These are phyloP conservation scores for Buceros bicornis DNA, from an alignment of 2,797 vertebrate genomes.

Conservation along the genomic window DNA sequence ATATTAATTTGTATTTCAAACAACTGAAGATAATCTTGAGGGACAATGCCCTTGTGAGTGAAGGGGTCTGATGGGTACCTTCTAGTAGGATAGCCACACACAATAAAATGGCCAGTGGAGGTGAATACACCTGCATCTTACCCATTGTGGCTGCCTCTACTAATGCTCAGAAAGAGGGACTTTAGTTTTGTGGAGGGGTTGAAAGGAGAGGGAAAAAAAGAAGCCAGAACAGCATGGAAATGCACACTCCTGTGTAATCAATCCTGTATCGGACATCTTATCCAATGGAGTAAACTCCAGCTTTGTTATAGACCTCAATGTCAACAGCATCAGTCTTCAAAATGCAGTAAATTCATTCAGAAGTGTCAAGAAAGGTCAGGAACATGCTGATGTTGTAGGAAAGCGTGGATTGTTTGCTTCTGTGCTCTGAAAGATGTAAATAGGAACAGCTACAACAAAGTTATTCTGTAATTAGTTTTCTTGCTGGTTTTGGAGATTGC, in stretches of 20 bases:
- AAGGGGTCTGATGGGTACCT: not conserved
- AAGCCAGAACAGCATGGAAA: not conserved
- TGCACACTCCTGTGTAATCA: not conserved
- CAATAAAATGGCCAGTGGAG: not conserved
- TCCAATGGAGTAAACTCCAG: not conserved
- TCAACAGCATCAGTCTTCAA: slow-evolving; percentile 2
- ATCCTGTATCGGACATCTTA: not conserved
- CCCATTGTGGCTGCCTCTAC: not conserved
- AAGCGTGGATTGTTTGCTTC: slow-evolving; percentile 60
- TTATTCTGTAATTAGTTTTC: slow-evolving; percentile 76
- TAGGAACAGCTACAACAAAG: slow-evolving; percentile 72
- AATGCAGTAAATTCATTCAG: slow-evolving; percentile 41
- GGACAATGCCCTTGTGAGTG: not conserved
- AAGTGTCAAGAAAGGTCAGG: slow-evolving; percentile 55
- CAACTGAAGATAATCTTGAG: not conserved
- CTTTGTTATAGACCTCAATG: not conserved
- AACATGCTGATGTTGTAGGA: slow-evolving; percentile 64
- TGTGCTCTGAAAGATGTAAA: slow-evolving; percentile 73
- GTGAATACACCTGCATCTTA: not conserved
- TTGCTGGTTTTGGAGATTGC: slow-evolving; percentile 71
- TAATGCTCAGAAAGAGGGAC: not conserved
- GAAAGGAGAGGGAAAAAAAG: not conserved
- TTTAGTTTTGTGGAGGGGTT: not conserved
- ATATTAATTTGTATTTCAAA: not conserved
- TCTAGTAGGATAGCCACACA: not conserved